phyloP scores from a whole-genome alignment of 2,888 invertebrate genomes.

The Panopea generosa region DNA sequence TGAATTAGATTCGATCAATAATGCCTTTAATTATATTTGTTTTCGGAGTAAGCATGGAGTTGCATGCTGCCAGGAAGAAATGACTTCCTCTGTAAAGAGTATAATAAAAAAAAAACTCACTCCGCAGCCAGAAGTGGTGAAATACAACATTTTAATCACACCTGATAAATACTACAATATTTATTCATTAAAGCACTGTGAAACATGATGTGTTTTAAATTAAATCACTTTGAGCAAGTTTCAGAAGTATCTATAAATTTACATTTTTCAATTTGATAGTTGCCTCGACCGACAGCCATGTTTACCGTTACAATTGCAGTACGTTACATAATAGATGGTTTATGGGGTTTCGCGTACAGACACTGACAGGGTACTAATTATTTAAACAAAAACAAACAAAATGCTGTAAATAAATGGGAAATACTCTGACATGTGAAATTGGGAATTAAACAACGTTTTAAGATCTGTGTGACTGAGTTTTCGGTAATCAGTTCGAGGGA shows the following conservation, averaged over 20 bases:
- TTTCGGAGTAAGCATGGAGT: too few species aligned
- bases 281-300: conserved; percentile 7
- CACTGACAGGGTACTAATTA: conserved; percentile 28
- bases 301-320: conserved; percentile 16
- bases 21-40: too few species aligned
- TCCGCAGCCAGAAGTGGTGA: not conserved
- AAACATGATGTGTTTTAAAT: conserved; percentile 21
- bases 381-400: conserved; percentile 44
- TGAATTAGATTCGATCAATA: too few species aligned
- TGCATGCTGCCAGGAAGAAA: too few species aligned
- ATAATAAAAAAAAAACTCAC: too few species aligned
- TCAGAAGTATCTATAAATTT: conserved; percentile 47
- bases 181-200: conserved; percentile 36
- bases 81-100: too few species aligned
- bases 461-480: too few species aligned
- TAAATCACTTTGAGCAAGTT: conserved; percentile 37
- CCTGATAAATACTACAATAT: conserved; percentile 37
- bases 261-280: conserved; percentile 30
- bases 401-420: conserved; percentile 22
- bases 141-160: conserved; percentile 17
- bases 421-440: conserved; percentile 7
- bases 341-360: conserved; percentile 15
- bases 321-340: conserved; percentile 18
- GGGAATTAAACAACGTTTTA: not conserved
- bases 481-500: too few species aligned